Evolutionary conservation across 2,888 invertebrate species (phyloP).

Genomic region (Pachydiplax longipennis): DNA sequence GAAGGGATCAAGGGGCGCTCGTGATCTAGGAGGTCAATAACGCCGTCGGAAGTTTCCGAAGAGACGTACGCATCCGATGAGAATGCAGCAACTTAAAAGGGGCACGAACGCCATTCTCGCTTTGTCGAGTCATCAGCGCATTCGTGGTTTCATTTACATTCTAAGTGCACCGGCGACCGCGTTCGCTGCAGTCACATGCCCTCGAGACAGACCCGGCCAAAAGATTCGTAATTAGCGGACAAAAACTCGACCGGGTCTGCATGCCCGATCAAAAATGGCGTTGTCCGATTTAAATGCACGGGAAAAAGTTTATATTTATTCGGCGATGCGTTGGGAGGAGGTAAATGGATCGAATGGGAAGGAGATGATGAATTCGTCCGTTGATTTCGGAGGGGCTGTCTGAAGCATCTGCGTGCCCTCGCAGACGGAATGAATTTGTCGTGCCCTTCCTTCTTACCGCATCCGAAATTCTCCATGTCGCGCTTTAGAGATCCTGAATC

Average conservation of each 20-base stretch:
- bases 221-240: neutral
- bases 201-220: neutral
- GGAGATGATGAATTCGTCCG: neutral
- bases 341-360: neutral
- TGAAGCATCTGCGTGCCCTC: neutral
- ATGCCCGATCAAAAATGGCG: neutral
- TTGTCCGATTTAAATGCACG: neutral
- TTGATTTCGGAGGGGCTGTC: neutral
- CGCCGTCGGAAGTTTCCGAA: neutral
- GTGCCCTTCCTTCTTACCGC: neutral
- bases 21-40: neutral
- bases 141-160: neutral
- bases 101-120: neutral
- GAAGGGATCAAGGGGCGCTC: neutral
- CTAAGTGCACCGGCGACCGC: neutral
- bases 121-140: neutral
- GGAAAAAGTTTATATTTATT: neutral
- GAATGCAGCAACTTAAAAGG: neutral
- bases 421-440: neutral
- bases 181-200: neutral
- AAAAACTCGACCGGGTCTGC: neutral
- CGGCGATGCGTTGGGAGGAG: neutral
- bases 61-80: neutral
- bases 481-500: neutral
- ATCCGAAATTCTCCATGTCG: neutral